Base-by-base conservation (phyloP, 2,113 vertebrate genomes). In the Plecturocebus donacophilus region DNA sequence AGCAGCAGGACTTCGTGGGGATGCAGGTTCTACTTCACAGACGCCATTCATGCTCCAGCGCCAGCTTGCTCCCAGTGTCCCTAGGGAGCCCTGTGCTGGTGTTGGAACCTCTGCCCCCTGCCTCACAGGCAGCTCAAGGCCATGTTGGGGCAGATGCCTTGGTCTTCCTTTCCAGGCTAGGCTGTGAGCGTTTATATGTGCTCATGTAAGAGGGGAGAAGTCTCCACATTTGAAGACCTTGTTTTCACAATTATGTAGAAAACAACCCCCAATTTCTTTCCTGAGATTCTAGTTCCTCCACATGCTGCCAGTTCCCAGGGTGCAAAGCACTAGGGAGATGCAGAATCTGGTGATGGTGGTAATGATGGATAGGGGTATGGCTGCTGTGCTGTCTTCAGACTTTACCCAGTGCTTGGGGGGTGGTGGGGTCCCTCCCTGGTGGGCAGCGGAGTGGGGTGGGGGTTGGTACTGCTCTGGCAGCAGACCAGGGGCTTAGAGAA, bases 271-370 rank as follows among this genome's bases (percentile, higher is more conserved):
- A 42, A 47, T 89, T 97, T 98, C 97, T 90, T 98, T 98, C 98
- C 98, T 98, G 98, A 98, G 98, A 98, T 98, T 93, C 94, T 54
- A 56, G 96, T 97, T 97, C 96, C 96, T 98, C 98, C 91, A 61
- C 0, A 0, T 94, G 49, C 94, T 92, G 97, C 97, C 98, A 82
- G 76, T 80, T 89, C 88, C 96, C 80, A 89, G 95, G 92, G 94
- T 91, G 77, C 95, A 90, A 91, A 73, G 81, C 49, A 27, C 95
- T 84, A 96, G 85, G 92, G 94, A 96, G 94, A 94, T 40, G 90
- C 30, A 88, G 95, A 89, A 61, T 97, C 27, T 2, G 88, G 92
- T 92, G 84, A 76, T 35, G 80, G 91, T 66, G 94, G 82, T 49
- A 45, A 95, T 94, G 96, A 91, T 1, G 40, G 84, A 70, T 82